Evolutionary conservation across 2,113 vertebrate genomes (phyloP), one percentile per base, ranked within the genome.

Genomic region (Nicator chloris): DNA sequence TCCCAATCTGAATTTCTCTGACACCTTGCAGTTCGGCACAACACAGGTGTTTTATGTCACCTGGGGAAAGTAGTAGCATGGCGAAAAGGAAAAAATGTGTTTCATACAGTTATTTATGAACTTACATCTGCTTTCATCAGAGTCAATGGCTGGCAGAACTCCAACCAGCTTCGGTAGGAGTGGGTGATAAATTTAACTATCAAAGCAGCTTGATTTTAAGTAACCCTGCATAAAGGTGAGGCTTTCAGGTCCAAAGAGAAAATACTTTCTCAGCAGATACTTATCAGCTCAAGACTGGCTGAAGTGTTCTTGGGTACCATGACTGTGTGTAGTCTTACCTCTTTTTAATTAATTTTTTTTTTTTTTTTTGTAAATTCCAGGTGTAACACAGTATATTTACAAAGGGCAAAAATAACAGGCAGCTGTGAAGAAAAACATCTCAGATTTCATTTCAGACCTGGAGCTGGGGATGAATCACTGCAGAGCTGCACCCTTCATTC

Each of bases 311-410:
- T 71, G 64, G 45, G 49, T 86, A 39, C 22, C 53, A 31, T 33
- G 12, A 49, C 10, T 75, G 5, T 59, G 45, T 75, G 39, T 39
- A 69, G 64, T 10, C 42, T 78, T 86, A 59, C 17, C 13, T 33
- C 18, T 21, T 69, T 66, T 40, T 23, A 33, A 47, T 13, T 45
- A 17, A n/a, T n/a, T n/a, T n/a, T 33, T 16, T 10, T 40, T 47
- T 33, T 37, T 44, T 40, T 51, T 39, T 47, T 82, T 7, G 16
- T 69, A 45, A 60, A 76, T 89, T 93, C 95, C 96, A 97, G 92
- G 95, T 97, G 97, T 96, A 89, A 82, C 56, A 54, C 92, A 61
- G 93, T 90, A 12, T 95, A 86, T 96, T 97, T 96, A 97, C 93
- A 35, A 70, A 92, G 80, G 68, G 83, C 76, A 96, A 92, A 95